phyloP scores from a whole-genome alignment of 2,797 vertebrate genomes.

The Gadopsis bispinosus region DNA sequence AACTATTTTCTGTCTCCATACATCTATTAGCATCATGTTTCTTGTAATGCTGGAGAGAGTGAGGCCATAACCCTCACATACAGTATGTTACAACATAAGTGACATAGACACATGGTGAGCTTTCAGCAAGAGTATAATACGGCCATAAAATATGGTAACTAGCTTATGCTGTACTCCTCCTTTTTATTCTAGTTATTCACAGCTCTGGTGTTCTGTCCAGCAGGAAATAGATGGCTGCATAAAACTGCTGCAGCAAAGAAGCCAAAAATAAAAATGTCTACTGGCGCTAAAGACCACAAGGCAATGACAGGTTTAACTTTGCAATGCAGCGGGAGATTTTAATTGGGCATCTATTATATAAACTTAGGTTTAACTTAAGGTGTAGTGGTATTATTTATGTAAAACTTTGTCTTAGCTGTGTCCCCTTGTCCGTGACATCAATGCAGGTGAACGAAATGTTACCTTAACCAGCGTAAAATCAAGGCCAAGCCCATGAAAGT shows the following conservation, averaged over 20 bases:
- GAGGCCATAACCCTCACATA: slow-evolving; percentile 19
- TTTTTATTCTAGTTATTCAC: slow-evolving; percentile 20
- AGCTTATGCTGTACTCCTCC: slow-evolving; percentile 8
- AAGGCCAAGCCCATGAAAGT: neutral
- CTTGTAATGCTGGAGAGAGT: slow-evolving; percentile 28
- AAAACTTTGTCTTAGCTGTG: neutral
- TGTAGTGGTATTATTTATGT: neutral
- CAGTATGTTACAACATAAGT: slow-evolving; percentile 14
- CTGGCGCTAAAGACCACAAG: neutral
- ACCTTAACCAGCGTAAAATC: neutral
- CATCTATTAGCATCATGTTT: slow-evolving; percentile 26
- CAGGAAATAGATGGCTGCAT: slow-evolving; percentile 14
- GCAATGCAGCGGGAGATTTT: neutral
- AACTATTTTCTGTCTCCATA: slow-evolving; percentile 10
- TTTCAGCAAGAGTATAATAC: slow-evolving; percentile 14
- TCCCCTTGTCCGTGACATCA: neutral
- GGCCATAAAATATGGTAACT: slow-evolving; percentile 27
- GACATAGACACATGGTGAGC: slow-evolving; percentile 7
- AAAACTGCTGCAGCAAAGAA: slow-evolving; percentile 12
- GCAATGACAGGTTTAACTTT: neutral
- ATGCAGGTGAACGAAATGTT: neutral
- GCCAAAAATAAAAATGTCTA: slow-evolving; percentile 9
- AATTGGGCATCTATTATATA: neutral
- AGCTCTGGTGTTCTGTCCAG: slow-evolving; percentile 15
- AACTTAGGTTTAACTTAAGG: neutral